Conservation (phyloP, 1,140 invertebrate genomes). For the Pteromalus puparum region DNA sequence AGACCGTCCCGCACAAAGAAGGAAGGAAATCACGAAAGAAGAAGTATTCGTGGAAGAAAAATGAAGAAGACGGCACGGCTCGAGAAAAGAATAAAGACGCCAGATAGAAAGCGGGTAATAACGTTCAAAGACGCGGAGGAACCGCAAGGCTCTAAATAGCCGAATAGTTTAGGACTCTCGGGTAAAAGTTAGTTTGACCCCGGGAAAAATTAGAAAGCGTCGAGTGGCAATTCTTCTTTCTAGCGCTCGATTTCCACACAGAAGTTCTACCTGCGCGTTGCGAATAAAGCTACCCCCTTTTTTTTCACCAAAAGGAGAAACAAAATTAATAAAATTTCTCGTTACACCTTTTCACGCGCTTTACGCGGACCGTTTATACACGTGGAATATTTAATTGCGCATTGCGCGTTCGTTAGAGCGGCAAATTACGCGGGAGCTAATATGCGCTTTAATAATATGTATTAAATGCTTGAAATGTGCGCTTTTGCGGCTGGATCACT, state of each 20-base stretch:
- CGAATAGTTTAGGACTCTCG: conserved; percentile 15
- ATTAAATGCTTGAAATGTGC: not conserved
- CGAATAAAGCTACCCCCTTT: not conserved
- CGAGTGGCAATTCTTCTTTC: conserved; percentile 10
- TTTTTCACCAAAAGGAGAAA: not conserved
- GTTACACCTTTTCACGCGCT: not conserved
- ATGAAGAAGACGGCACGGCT: not conserved
- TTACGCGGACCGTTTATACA: not conserved
- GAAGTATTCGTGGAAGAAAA: conserved; percentile 10
- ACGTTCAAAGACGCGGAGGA: conserved; percentile 1
- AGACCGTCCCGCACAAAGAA: conserved; percentile 8
- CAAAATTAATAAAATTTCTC: conserved; percentile 24
- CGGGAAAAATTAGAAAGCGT: conserved; percentile 30
- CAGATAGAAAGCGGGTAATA: conserved; percentile 21
- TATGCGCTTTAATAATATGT: conserved; percentile 31
- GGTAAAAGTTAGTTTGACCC: conserved; percentile 13
- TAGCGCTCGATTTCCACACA: not conserved
- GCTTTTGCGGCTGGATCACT: not conserved
- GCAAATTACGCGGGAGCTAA: not conserved
- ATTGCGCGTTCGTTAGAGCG: conserved; percentile 10
- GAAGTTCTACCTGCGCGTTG: not conserved
- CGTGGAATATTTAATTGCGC: conserved; percentile 4
- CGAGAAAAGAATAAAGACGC: conserved; percentile 2
- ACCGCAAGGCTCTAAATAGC: not conserved
- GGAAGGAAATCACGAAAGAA: conserved; percentile 17